A percentile compares a stretch with the other conserved stretches of the same genome.
Evolutionary conservation across 2,113 vertebrate species (phyloP).

Genomic region (Hypanus sabinus): DNA sequence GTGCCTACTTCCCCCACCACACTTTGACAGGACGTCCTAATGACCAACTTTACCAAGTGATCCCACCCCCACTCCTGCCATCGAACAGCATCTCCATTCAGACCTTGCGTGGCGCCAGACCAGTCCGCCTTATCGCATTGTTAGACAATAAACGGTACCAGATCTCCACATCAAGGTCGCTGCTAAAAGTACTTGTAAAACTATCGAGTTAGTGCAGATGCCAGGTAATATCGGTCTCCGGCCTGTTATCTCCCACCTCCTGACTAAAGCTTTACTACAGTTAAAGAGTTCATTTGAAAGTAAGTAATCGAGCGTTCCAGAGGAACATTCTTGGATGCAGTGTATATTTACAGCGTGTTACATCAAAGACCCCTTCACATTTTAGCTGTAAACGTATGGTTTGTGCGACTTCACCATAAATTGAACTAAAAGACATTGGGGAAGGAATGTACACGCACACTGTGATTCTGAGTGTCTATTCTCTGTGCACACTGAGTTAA

Average conservation of each 20-base stretch:
- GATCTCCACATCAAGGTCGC: slow-evolving; percentile 7
- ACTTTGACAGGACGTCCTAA: not conserved
- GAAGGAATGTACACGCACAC: not conserved
- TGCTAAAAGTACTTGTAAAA: not conserved
- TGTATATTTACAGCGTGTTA: not conserved
- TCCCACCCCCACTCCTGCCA: not conserved
- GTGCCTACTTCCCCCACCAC: not conserved
- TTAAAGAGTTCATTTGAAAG: slow-evolving; percentile 8
- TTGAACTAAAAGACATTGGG: not conserved
- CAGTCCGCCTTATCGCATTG: not conserved
- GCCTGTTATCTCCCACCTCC: not conserved
- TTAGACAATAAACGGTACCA: not conserved
- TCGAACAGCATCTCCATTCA: not conserved
- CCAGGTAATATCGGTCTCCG: not conserved
- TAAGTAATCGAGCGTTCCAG: not conserved
- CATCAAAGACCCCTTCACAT: not conserved
- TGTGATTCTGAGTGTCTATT: not conserved
- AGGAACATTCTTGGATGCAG: not conserved
- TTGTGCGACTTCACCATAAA: not conserved
- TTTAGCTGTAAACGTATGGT: not conserved
- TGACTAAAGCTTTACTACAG: not conserved
- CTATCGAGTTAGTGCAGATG: not conserved
- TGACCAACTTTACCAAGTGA: not conserved
- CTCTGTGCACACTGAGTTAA: not conserved
- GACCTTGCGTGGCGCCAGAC: not conserved